Evolutionary conservation across 1,140 invertebrate species (phyloP).

Genomic region (Platyura marginata): DNA sequence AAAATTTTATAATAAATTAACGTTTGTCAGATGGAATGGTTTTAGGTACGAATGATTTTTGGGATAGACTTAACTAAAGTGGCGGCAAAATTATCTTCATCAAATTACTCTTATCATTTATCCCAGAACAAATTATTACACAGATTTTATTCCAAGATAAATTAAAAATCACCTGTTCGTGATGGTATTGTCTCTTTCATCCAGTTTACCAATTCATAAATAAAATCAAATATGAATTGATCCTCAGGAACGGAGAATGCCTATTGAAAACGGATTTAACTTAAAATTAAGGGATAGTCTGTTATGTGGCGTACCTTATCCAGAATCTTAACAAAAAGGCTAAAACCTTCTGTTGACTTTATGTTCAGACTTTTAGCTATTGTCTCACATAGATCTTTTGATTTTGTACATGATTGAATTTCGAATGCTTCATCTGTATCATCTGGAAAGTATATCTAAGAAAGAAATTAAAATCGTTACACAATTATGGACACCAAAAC

Average conservation of each 20-base stretch:
- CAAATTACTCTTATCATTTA: no score
- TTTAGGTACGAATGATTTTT: no score
- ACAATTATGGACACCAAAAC: no score
- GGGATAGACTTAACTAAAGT: no score
- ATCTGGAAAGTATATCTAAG: conserved; percentile 68
- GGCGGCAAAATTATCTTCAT: no score
- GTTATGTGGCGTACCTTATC: no score
- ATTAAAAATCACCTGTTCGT: conserved; percentile 48
- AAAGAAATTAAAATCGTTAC: no score
- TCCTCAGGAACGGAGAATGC: conserved; percentile 73
- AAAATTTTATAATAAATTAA: no score
- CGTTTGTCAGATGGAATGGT: no score
- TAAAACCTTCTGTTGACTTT: conserved; percentile 68
- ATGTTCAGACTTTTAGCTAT: conserved; percentile 58
- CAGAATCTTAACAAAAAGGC: conserved; percentile 79
- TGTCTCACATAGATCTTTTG: conserved; percentile 66
- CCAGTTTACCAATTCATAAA: conserved; percentile 74
- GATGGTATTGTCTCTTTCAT: conserved; percentile 59
- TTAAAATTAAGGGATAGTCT: background rate
- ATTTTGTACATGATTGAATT: conserved; percentile 65
- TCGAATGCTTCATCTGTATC: conserved; percentile 71
- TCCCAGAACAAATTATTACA: no score
- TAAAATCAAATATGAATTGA: conserved; percentile 93
- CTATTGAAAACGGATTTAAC: background rate
- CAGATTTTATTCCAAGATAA: no score